Evolutionary conservation across 2,888 invertebrate species (phyloP), one percentile per base, ranked within the genome.

Genomic region (Leptopterna dolabrata): DNA sequence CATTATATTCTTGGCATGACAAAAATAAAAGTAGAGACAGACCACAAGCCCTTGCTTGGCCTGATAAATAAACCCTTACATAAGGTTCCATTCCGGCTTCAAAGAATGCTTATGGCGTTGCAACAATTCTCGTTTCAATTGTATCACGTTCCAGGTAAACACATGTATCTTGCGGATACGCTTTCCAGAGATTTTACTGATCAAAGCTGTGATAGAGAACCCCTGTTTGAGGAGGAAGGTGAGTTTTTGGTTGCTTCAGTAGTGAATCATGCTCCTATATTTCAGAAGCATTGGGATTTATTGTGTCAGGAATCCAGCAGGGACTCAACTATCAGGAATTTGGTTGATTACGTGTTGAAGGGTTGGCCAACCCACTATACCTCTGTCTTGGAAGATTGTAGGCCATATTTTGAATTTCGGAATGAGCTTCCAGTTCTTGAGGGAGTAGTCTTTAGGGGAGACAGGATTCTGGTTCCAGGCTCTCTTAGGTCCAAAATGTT

Each of bases 1-100:
- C 90, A 90, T 55, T 91, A 90, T n/a, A 55, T 89, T 24, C 78
- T 87, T 82, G 89, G 89, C 19, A 88, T 76, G 76, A 51, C 83
- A 30, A 24, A 7, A 27, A 76, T 87, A 29, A 51, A 41, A 24
- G 85, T 87, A 30, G 63, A 70, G 71, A 89, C 88, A 70, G 86
- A 88, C 63, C 81, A 78, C 71, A 89, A 88, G 51, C 83, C 89
- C n/a, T 30, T 88, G 9, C 27, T 87, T 29, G 80, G 76, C n/a
- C 19, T 89, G 13, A 76, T 88, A 73, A 47, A 80, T 24, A 89
- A 89, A 51, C 86, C 87, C 11, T 71, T 88, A 16, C 76, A 78
- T 36, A 84, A 88, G 70, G 87, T 88, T 70, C 87, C 87, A 36
- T 24, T 84, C 19, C 88, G 88, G 47, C 86, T 89, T 16, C 88